Conservation (phyloP, 2,113 vertebrate species). For the Colinus virginianus region DNA sequence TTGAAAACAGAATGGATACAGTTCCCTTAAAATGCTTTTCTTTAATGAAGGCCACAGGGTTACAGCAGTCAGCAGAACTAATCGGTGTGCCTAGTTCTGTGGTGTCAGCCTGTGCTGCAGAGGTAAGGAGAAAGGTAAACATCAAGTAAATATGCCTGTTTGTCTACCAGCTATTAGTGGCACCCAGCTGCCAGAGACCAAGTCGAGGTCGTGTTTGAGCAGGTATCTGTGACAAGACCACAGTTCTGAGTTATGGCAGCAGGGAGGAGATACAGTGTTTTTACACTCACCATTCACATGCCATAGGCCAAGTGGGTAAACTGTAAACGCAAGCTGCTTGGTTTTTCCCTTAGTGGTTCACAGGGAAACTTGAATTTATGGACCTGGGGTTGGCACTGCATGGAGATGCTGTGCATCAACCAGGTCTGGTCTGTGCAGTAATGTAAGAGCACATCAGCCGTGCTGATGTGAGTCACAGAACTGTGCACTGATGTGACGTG, state of each 20-base stretch:
- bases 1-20: slow-evolving; percentile 23
- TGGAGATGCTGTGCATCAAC: rapidly evolving
- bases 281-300: background rate
- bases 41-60: slow-evolving; percentile 39
- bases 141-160: slow-evolving; percentile 26
- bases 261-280: slow-evolving; percentile 37
- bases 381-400: background rate
- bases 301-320: background rate
- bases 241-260: background rate
- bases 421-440: background rate
- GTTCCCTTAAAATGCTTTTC: background rate
- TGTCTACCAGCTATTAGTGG: slow-evolving; percentile 30
- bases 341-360: background rate
- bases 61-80: slow-evolving; percentile 27
- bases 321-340: background rate
- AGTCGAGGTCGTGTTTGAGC: slow-evolving; percentile 38
- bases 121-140: slow-evolving; percentile 43
- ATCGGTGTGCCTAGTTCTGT: background rate
- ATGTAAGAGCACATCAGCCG: rapidly evolving
- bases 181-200: background rate
- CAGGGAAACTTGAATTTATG: background rate
- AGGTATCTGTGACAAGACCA: slow-evolving; percentile 1
- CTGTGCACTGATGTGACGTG: background rate
- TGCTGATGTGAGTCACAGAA: background rate
- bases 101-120: background rate